A percentile compares a stretch with the other conserved stretches of the same genome.
phyloP scores from a whole-genome alignment of 2,113 vertebrate genomes.

The Cynoglossus semilaevis region DNA sequence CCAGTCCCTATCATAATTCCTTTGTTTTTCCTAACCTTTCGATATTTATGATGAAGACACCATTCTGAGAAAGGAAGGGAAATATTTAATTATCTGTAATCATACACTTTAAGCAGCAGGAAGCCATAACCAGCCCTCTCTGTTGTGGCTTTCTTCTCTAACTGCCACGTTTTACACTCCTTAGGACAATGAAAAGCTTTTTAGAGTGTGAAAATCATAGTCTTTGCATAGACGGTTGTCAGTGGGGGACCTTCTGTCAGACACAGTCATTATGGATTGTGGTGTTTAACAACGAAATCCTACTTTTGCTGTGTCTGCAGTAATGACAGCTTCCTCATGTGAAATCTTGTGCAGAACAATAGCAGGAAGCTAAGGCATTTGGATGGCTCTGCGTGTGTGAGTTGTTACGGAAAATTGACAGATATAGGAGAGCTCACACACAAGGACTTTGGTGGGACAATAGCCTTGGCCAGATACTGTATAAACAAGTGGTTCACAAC shows the following conservation, averaged over 20 bases:
- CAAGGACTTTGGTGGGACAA: not conserved
- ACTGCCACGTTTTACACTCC: slow-evolving; percentile 15
- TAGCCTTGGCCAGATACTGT: too few species aligned
- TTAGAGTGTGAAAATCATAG: slow-evolving; percentile 37
- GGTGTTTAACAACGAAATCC: slow-evolving; percentile 9
- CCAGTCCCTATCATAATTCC: not conserved
- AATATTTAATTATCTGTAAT: not conserved
- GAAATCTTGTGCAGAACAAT: slow-evolving; percentile 64
- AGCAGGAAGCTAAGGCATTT: slow-evolving; percentile 61
- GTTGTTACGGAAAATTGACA: slow-evolving; percentile 34
- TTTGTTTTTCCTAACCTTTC: not conserved
- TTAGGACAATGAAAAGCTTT: slow-evolving; percentile 23
- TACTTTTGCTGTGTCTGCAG: slow-evolving; percentile 60
- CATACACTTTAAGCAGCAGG: not conserved
- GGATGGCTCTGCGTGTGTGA: slow-evolving; percentile 21
- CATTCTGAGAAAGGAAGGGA: not conserved
- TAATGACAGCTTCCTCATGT: slow-evolving; percentile 65
- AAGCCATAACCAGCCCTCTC: slow-evolving; percentile 15
- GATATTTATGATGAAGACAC: not conserved
- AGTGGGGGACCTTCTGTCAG: slow-evolving; percentile 7
- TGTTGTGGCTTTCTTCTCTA: slow-evolving; percentile 6
- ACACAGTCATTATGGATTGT: slow-evolving; percentile 6
- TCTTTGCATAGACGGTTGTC: slow-evolving; percentile 18
- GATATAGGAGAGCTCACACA: slow-evolving; percentile 13
- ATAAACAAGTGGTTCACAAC: too few species aligned